These are phyloP conservation scores for Dryococelus australis DNA, from an alignment of 2,888 invertebrate genomes.

Conservation along the genomic window DNA sequence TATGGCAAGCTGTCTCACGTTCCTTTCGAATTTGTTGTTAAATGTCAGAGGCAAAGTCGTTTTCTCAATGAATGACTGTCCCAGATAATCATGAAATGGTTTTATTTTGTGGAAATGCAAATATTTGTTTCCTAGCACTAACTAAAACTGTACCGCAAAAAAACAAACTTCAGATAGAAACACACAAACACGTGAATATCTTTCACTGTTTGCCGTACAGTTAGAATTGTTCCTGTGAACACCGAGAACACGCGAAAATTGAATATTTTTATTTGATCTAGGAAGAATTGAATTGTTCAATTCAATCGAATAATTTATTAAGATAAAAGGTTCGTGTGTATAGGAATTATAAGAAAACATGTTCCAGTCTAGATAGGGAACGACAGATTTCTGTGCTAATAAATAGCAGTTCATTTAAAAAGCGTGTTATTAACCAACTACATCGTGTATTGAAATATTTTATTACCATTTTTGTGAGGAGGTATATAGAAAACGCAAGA, in stretches of 20 bases:
- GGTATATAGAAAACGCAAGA: conserved; percentile 38
- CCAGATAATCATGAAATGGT: background rate
- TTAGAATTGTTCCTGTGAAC: background rate
- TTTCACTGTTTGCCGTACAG: background rate
- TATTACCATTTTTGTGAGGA: conserved; percentile 39
- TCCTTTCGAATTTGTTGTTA: background rate
- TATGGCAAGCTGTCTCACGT: background rate
- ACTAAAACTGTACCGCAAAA: background rate
- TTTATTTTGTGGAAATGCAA: background rate
- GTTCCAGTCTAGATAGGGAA: conserved; percentile 12
- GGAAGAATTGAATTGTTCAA: background rate
- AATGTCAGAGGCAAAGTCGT: background rate
- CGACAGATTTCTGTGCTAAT: conserved; percentile 13
- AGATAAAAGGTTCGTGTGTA: background rate
- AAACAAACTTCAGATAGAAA: background rate
- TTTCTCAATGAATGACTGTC: background rate
- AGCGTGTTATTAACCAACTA: conserved; percentile 1
- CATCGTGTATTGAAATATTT: conserved; percentile 31
- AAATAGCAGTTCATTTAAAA: background rate
- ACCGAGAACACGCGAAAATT: background rate
- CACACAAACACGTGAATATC: background rate
- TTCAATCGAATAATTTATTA: conserved; percentile 11
- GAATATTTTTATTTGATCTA: background rate
- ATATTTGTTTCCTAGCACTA: background rate
- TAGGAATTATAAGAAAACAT: conserved; percentile 27